Conservation (phyloP, 2,888 invertebrate genomes). For the Thelaira solivaga region DNA sequence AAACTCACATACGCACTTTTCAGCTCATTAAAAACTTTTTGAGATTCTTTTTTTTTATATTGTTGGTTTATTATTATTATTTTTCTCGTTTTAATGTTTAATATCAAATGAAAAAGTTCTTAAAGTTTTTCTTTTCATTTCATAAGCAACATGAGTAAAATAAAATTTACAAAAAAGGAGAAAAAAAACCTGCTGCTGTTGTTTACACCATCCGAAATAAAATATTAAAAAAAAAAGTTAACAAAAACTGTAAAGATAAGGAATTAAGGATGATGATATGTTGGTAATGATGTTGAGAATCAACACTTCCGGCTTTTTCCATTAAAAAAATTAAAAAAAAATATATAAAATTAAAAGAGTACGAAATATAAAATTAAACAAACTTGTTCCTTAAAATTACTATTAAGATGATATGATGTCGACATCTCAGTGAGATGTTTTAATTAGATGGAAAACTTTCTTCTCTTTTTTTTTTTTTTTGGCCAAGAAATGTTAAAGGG, state of each 20-base stretch:
- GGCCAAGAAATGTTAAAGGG: constrained; percentile 3
- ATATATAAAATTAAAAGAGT: constrained; percentile 20
- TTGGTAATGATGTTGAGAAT: constrained; percentile 63
- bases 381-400: constrained; percentile 55
- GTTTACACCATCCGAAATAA: constrained; percentile 53
- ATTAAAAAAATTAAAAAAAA: constrained; percentile 11
- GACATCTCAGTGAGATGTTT: constrained; percentile 60
- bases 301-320: constrained; percentile 60
- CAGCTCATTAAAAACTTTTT: constrained; percentile 62
- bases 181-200: constrained; percentile 37
- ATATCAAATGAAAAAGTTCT: constrained; percentile 59
- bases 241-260: constrained; percentile 54
- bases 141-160: constrained; percentile 35
- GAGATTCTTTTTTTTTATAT: constrained; percentile 55
- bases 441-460: constrained; percentile 61
- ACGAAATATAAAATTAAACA: constrained; percentile 56
- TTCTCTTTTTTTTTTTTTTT: constrained; percentile 3
- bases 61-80: constrained; percentile 48
- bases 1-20: constrained; percentile 61
- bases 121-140: constrained; percentile 48
- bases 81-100: constrained; percentile 43
- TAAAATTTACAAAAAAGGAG: constrained; percentile 1
- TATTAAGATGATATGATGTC: constrained; percentile 55
- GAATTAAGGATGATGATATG: constrained; percentile 61
- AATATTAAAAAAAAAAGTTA: constrained; percentile 26